Evolutionary conservation across 2,113 vertebrate genomes (phyloP).

Genomic region (Semicossyphus pulcher): DNA sequence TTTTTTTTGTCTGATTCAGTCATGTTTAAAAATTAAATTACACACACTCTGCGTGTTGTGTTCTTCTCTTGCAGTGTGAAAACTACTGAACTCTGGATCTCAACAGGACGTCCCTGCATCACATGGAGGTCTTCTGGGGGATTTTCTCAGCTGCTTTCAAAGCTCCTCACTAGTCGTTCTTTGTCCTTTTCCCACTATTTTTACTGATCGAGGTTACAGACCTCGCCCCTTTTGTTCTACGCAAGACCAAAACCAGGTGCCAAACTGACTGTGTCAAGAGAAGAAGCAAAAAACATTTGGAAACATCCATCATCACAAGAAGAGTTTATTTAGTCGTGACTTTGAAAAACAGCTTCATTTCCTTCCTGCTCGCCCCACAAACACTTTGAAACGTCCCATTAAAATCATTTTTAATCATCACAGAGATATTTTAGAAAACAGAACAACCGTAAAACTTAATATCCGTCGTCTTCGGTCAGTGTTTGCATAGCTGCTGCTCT

Average conservation of each 20-base stretch:
- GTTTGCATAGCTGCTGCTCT: constrained; percentile 41
- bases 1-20: no score
- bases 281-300: constrained; percentile 57
- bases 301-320: constrained; percentile 11
- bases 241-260: constrained; percentile 74
- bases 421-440: neutral
- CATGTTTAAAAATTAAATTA: no score
- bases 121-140: constrained; percentile 35
- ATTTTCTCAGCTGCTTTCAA: constrained; percentile 23
- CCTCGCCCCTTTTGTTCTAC: constrained; percentile 19
- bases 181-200: neutral
- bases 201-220: neutral
- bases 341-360: constrained; percentile 1
- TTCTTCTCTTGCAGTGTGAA: constrained; percentile 69
- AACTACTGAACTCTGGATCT: constrained; percentile 9
- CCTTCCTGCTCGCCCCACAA: neutral
- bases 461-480: neutral
- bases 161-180: constrained; percentile 31
- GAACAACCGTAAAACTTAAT: neutral
- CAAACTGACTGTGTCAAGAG: constrained; percentile 74
- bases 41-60: no score
- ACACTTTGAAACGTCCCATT: neutral
- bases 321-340: neutral
- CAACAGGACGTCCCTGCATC: constrained; percentile 13
- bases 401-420: neutral